Evolutionary conservation across 2,113 vertebrate species (phyloP).

Genomic region (Muntiacus reevesi): DNA sequence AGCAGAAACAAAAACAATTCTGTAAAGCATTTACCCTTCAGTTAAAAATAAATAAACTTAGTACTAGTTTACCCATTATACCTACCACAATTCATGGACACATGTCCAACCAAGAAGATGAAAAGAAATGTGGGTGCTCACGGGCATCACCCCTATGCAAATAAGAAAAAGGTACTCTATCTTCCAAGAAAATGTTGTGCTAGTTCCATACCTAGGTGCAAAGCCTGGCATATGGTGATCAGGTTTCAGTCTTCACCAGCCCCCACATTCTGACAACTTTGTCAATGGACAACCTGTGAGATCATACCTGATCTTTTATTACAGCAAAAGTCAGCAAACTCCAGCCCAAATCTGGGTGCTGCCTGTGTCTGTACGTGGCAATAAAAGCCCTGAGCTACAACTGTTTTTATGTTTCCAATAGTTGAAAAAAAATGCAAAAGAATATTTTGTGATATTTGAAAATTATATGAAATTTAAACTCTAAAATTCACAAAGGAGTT

Average conservation of each 20-base stretch:
- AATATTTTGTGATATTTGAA: not conserved
- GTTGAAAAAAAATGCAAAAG: not conserved
- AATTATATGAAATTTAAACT: not conserved
- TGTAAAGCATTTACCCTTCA: not conserved
- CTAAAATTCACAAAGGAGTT: not conserved
- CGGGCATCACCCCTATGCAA: not conserved
- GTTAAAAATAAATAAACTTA: not conserved
- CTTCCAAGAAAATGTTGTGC: not conserved
- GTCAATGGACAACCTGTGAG: not conserved
- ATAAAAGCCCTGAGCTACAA: not conserved
- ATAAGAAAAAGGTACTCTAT: too few relatives aligned
- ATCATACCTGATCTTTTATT: too few relatives aligned
- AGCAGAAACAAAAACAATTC: not conserved
- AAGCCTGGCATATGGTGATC: not conserved
- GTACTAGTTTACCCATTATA: not conserved
- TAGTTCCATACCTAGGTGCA: accelerated
- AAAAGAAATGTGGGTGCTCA: too few relatives aligned
- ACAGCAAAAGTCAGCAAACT: not conserved
- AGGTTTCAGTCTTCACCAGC: not conserved
- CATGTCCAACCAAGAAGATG: not conserved
- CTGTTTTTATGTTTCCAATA: not conserved
- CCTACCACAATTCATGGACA: not conserved
- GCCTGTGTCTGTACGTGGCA: not conserved
- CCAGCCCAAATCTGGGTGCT: not conserved
- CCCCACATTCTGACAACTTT: not conserved